These are phyloP conservation scores for Argopecten irradians DNA, from an alignment of 1,140 invertebrate genomes.

Conservation along the genomic window DNA sequence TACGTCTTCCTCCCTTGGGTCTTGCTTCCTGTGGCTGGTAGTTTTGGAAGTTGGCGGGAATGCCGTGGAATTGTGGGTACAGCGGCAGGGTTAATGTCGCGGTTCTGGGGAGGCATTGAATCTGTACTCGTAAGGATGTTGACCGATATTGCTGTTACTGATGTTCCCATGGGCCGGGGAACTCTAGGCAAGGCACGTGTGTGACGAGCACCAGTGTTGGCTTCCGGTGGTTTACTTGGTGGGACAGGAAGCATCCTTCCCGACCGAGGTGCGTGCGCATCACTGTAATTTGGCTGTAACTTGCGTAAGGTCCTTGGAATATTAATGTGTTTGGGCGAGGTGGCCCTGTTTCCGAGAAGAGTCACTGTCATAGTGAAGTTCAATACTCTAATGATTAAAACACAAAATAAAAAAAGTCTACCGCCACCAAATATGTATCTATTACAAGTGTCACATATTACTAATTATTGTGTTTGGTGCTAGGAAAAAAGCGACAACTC, in stretches of 20 bases:
- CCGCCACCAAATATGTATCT: neutral
- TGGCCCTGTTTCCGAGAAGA: neutral
- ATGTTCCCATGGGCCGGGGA: conserved; percentile 26
- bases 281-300: neutral
- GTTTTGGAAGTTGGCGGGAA: conserved; percentile 38
- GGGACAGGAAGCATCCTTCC: conserved; percentile 34
- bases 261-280: neutral
- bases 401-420: neutral
- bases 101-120: neutral
- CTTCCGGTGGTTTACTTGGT: conserved; percentile 13
- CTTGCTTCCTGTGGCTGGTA: conserved; percentile 24
- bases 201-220: neutral
- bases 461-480: neutral
- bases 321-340: neutral
- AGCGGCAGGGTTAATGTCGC: conserved; percentile 38
- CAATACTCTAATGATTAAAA: neutral
- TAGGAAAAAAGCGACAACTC: neutral
- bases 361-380: neutral
- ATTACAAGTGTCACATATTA: neutral
- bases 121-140: conserved; percentile 24
- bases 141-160: neutral
- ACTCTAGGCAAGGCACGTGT: conserved; percentile 45
- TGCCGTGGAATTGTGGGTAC: conserved; percentile 41
- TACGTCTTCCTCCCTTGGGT: conserved; percentile 36
- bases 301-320: neutral